phyloP scores from a whole-genome alignment of 1,140 invertebrate genomes.

The Calephelis virginiensis region DNA sequence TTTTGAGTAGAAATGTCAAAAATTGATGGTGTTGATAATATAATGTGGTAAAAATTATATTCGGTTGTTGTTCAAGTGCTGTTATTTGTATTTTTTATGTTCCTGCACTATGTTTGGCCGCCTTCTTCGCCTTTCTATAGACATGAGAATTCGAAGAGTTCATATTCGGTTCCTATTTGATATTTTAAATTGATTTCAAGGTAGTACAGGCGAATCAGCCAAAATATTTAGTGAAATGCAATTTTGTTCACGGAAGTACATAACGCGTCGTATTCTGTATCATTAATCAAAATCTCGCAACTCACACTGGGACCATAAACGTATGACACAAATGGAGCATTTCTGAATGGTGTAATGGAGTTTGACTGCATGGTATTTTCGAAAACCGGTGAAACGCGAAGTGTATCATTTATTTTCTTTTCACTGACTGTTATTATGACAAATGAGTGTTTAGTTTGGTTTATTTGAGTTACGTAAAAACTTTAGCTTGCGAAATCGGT shows the following conservation, averaged over 20 bases:
- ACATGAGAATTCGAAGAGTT: too few relatives aligned
- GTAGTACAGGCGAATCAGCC: too few relatives aligned
- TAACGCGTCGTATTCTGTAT: conserved; percentile 12
- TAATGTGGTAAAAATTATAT: too few relatives aligned
- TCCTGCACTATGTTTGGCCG: too few relatives aligned
- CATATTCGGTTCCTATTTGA: too few relatives aligned
- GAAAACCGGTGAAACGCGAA: conserved; percentile 10
- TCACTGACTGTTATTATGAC: conserved; percentile 2
- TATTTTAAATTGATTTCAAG: too few relatives aligned
- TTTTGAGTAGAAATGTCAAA: too few relatives aligned
- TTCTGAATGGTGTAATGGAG: conserved; percentile 16
- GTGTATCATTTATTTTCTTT: conserved; percentile 18
- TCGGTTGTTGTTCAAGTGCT: too few relatives aligned
- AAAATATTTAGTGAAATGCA: neutral
- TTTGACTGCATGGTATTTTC: conserved; percentile 7
- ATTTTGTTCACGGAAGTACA: neutral
- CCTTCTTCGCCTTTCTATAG: too few relatives aligned
- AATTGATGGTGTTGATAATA: too few relatives aligned
- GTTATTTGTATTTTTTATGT: too few relatives aligned
- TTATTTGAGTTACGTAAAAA: neutral
- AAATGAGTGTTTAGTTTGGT: neutral
- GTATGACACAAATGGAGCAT: conserved; percentile 32
- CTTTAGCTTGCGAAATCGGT: too few relatives aligned
- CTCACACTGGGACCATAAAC: conserved; percentile 31
- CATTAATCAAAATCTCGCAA: conserved; percentile 39